Conservation (phyloP, 2,113 vertebrate species). For the Corythaeola cristata region DNA sequence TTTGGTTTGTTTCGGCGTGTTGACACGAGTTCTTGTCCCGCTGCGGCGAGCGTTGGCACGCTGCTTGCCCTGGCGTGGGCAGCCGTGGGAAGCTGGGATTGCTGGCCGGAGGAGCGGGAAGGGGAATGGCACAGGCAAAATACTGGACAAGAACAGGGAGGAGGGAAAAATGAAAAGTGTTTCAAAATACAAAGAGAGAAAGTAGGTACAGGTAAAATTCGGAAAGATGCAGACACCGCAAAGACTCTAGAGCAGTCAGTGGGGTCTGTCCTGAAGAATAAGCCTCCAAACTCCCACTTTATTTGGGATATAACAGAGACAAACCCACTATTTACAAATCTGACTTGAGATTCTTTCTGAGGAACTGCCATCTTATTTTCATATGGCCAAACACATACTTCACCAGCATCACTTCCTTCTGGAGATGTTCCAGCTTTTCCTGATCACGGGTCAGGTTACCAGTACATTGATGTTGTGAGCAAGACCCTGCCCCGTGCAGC, state of each 20-base stretch:
- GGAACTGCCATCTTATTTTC: not conserved
- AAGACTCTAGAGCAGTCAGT: not conserved
- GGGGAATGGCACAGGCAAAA: not conserved
- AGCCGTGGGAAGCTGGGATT: not conserved
- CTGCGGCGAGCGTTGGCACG: not conserved
- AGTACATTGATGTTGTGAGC: not conserved
- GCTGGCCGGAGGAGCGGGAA: not conserved
- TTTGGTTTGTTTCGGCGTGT: not conserved
- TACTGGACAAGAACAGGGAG: not conserved
- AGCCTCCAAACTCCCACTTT: not conserved
- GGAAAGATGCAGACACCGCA: not conserved
- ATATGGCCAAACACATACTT: not conserved
- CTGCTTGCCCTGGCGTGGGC: not conserved
- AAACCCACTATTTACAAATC: not conserved
- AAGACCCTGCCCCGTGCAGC: not conserved
- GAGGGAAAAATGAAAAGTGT: not conserved
- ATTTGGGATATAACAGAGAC: not conserved
- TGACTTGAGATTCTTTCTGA: not conserved
- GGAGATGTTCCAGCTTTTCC: not conserved
- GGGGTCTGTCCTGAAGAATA: not conserved
- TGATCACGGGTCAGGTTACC: not conserved
- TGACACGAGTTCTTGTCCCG: not conserved
- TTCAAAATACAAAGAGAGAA: not conserved
- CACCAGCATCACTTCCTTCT: not conserved
- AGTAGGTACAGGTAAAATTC: not conserved